Evolutionary conservation across 1,140 invertebrate genomes (phyloP).

Genomic region (Agrypnia vestita): DNA sequence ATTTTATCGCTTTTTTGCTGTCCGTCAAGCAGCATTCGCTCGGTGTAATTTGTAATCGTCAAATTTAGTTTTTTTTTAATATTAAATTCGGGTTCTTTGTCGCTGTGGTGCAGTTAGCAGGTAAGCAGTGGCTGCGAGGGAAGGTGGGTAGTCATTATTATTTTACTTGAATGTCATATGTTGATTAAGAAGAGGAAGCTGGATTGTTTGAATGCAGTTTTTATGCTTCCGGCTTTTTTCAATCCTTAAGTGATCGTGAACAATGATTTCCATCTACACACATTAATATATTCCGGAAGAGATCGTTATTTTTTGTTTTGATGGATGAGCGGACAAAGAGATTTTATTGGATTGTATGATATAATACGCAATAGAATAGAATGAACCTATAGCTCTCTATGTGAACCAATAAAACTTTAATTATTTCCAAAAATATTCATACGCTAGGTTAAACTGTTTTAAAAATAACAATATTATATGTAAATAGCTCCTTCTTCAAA

Average conservation of each 20-base stretch:
- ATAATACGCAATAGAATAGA: background rate
- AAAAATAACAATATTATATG: too few species aligned
- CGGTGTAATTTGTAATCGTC: constrained; percentile 45
- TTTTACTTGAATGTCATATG: constrained; percentile 56
- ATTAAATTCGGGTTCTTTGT: constrained; percentile 4
- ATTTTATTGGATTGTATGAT: constrained; percentile 1
- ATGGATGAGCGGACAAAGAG: constrained; percentile 30
- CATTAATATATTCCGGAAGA: constrained; percentile 31
- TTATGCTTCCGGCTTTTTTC: constrained; percentile 54
- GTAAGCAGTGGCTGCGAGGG: constrained; percentile 11
- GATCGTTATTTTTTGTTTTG: constrained; percentile 42
- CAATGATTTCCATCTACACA: constrained; percentile 32
- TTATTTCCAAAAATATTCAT: too few species aligned
- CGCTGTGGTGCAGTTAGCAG: constrained; percentile 33
- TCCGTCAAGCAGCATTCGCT: constrained; percentile 24
- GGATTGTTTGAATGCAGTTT: constrained; percentile 59
- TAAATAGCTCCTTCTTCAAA: too few species aligned
- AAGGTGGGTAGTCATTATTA: constrained; percentile 51
- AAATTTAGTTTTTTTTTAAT: constrained; percentile 37
- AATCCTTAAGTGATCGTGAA: constrained; percentile 45
- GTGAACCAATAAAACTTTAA: too few species aligned
- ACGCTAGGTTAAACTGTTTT: too few species aligned
- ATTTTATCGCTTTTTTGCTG: constrained; percentile 32
- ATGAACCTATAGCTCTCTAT: too few species aligned
- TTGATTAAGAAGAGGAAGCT: constrained; percentile 56